phyloP scores from a whole-genome alignment of 2,797 vertebrate genomes.

The Mallotus villosus region DNA sequence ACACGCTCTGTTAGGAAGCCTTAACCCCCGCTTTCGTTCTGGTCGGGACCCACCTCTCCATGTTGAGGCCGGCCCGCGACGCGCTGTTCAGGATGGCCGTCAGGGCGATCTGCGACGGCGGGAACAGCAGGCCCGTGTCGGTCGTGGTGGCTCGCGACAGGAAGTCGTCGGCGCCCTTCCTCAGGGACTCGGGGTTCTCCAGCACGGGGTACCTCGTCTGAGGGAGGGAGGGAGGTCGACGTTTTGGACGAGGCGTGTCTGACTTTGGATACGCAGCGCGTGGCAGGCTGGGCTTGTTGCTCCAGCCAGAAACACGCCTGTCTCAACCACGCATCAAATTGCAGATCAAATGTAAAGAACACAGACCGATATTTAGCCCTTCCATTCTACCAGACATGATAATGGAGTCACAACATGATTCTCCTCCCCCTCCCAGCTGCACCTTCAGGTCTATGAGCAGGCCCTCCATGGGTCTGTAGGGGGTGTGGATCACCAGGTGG shows the following conservation, averaged over 20 bases:
- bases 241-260: too few species aligned
- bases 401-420: too few species aligned
- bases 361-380: too few species aligned
- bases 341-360: too few species aligned
- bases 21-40: too few species aligned
- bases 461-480: conserved; percentile 94
- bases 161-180: conserved; percentile 93
- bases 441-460: conserved; percentile 97
- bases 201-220: conserved; percentile 89
- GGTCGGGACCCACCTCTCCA: conserved; percentile 83
- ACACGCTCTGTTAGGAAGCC: neutral
- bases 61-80: conserved; percentile 86
- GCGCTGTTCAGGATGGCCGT: conserved; percentile 88
- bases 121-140: conserved; percentile 88
- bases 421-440: conserved; percentile 2
- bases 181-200: conserved; percentile 91
- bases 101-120: conserved; percentile 91
- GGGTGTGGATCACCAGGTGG: conserved; percentile 93
- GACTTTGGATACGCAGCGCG: too few species aligned
- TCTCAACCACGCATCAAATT: too few species aligned
- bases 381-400: too few species aligned
- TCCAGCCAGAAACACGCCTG: too few species aligned
- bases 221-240: conserved; percentile 30
- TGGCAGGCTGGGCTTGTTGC: too few species aligned
- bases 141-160: conserved; percentile 86